These are phyloP conservation scores for Smutsia temminckii DNA, from an alignment of 2,797 vertebrate species.

Conservation along the genomic window DNA sequence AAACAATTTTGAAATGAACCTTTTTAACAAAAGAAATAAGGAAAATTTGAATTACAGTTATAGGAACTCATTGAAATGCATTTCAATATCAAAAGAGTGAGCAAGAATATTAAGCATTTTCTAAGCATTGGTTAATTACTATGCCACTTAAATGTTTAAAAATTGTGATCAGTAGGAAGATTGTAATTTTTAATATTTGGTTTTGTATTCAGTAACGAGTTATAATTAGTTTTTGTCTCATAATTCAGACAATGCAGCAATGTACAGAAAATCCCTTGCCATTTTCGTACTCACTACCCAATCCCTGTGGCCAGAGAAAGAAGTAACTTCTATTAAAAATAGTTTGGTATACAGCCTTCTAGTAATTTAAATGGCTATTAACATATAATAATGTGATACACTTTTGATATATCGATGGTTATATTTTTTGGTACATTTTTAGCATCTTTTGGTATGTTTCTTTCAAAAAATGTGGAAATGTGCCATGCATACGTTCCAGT, in stretches of 20 bases:
- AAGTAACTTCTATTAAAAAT: not conserved
- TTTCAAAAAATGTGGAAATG: not conserved
- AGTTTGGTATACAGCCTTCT: not conserved
- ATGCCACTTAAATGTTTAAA: not conserved
- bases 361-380: not conserved
- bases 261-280: not conserved
- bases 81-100: not conserved
- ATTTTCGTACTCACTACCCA: not conserved
- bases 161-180: not conserved
- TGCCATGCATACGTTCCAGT: not conserved
- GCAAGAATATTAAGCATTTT: not conserved
- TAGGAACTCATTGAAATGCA: not conserved
- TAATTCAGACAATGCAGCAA: not conserved
- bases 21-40: constrained; percentile 1
- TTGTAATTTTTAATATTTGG: constrained; percentile 28
- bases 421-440: not conserved
- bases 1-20: constrained; percentile 10
- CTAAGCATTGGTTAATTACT: not conserved
- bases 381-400: not conserved
- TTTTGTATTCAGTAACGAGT: constrained; percentile 5
- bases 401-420: not conserved
- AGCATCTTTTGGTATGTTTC: not conserved
- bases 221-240: not conserved
- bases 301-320: not conserved
- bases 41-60: not conserved